Evolutionary conservation across 1,140 invertebrate species (phyloP).

Genomic region (Plodia interpunctella): DNA sequence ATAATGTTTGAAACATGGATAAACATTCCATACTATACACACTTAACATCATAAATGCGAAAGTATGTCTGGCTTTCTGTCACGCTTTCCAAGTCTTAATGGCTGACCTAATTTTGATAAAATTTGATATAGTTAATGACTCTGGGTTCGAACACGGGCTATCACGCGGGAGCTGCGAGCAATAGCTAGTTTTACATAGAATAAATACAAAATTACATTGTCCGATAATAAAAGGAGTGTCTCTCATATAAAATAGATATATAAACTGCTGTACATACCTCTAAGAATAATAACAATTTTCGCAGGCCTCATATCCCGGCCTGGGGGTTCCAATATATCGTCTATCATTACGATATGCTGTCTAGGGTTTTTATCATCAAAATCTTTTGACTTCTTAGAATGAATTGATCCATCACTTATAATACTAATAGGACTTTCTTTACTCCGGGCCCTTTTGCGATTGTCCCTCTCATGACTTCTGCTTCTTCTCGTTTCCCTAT

Average conservation of each 20-base stretch:
- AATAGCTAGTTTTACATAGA: too few relatives aligned
- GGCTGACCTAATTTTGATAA: too few relatives aligned
- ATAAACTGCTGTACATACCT: conserved; percentile 73
- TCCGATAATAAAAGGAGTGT: too few relatives aligned
- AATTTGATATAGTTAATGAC: too few relatives aligned
- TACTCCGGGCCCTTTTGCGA: conserved; percentile 52
- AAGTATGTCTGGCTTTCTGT: too few relatives aligned
- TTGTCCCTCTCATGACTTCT: conserved; percentile 32
- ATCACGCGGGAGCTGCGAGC: too few relatives aligned
- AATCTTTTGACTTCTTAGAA: conserved; percentile 37
- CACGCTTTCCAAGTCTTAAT: too few relatives aligned
- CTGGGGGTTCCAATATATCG: conserved; percentile 87
- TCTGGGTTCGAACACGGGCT: too few relatives aligned
- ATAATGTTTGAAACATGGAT: too few relatives aligned
- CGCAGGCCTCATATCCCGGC: conserved; percentile 84
- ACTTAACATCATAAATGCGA: too few relatives aligned
- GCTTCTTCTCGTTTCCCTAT: conserved; percentile 17
- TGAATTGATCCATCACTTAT: conserved; percentile 19
- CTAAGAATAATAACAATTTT: conserved; percentile 93
- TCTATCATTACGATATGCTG: conserved; percentile 83
- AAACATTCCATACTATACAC: too few relatives aligned
- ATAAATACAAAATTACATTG: too few relatives aligned
- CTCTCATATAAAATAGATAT: neutral
- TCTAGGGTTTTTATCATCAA: conserved; percentile 27
- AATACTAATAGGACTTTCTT: conserved; percentile 40